Conservation (phyloP, 2,113 vertebrate species). For the Sinocyclocheilus anshuiensis region DNA sequence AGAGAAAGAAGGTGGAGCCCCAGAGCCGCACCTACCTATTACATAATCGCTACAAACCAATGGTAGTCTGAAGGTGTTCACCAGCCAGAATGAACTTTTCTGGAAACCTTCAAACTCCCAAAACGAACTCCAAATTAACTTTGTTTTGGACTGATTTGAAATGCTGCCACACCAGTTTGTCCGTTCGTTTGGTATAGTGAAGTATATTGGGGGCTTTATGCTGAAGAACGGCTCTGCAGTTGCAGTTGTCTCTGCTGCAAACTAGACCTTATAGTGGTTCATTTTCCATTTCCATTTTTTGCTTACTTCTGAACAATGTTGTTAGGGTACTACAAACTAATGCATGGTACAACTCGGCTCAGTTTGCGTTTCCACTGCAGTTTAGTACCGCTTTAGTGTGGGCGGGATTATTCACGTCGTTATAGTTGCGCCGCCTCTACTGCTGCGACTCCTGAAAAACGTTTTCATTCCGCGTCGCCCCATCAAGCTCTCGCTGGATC, state of each 20-base stretch:
- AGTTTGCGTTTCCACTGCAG: no score
- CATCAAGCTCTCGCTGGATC: no score
- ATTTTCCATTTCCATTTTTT: not conserved
- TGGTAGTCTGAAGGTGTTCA: not conserved
- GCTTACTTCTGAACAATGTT: not conserved
- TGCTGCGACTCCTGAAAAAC: no score
- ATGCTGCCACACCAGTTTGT: not conserved
- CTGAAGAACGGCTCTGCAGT: not conserved
- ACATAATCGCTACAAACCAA: not conserved
- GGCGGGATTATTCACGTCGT: no score
- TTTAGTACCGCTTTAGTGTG: no score
- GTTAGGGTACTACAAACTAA: not conserved
- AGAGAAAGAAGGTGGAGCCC: no score
- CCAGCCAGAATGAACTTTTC: not conserved
- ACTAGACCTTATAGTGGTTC: no score
- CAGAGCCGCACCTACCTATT: not conserved
- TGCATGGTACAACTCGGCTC: no score
- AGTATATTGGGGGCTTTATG: not conserved
- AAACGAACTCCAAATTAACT: not conserved
- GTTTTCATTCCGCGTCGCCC: no score
- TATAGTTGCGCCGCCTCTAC: no score
- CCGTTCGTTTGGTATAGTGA: not conserved
- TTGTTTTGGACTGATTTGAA: not conserved
- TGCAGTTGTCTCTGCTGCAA: not conserved
- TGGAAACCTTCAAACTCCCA: not conserved